Evolutionary conservation across 2,888 invertebrate genomes (phyloP), one percentile per base, ranked within the genome.

Genomic region (Mimachlamys varia): DNA sequence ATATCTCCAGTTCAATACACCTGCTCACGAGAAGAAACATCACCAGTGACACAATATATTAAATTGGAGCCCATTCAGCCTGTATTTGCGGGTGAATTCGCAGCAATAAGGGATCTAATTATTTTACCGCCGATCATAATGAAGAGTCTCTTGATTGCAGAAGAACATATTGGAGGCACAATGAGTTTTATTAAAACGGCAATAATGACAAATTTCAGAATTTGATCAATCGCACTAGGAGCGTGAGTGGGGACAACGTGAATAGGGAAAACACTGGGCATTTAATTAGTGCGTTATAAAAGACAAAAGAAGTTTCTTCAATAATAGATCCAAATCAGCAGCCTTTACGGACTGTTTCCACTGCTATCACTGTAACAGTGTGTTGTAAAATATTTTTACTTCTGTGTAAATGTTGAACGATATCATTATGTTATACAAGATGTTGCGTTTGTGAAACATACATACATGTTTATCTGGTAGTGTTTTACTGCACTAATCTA

Each of bases 21-120:
- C 76, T 76, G 76, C 76, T 76, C 76, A 76, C 76, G 4, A 33
- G 76, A 33, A 10, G 76, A 76, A 76, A 76, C 33, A 27, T 76
- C 76, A 27, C 76, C 76, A 76, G 76, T 76, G 76, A 76, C 76
- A 76, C 76, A 76, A 76, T 76, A 76, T 76, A 76, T 76, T 76
- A 76, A 76, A 76, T 76, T 76, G 76, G 76, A 17, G 12, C 76
- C 17, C 22, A 76, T 76, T 76, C 76, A 76, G 76, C n/a, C 62
- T 17, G 62, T 62, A 62, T 62, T 62, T 62, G 62, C 62, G 62
- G 62, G 62, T 62, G 62, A 62, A 62, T 62, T 62, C n/a, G 76
- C 76, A 76, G 33, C 76, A 33, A 76, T 76, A 76, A 76, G 76
- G 76, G 76, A 27, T 76, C 76, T 76, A 76, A 76, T 76, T 33